These are phyloP conservation scores for Linepithema humile DNA, from an alignment of 1,140 invertebrate species.

Conservation along the genomic window DNA sequence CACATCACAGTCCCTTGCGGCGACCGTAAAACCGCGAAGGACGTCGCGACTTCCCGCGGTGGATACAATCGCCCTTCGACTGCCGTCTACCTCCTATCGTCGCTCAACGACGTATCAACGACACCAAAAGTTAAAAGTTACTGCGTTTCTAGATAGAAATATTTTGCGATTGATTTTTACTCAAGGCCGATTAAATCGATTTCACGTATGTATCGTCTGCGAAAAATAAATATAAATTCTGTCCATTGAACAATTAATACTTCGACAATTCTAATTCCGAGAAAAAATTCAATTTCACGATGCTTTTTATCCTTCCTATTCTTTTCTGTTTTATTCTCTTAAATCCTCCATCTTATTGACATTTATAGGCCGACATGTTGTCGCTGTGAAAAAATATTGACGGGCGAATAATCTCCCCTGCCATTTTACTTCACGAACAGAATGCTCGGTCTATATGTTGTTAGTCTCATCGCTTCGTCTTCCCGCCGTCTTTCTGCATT, in stretches of 20 bases:
- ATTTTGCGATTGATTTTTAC: neutral
- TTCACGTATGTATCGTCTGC: too few relatives aligned
- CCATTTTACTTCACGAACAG: neutral
- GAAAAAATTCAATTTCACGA: too few relatives aligned
- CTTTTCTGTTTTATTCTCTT: too few relatives aligned
- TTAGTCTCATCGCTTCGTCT: conserved; percentile 34
- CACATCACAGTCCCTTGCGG: conserved; percentile 27
- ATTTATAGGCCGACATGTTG: too few relatives aligned
- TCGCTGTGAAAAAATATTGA: too few relatives aligned
- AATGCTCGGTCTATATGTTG: neutral
- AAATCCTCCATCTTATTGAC: too few relatives aligned
- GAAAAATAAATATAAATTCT: neutral
- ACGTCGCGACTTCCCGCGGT: conserved; percentile 5
- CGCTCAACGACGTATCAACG: neutral
- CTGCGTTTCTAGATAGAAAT: neutral
- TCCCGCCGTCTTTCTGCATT: conserved; percentile 73
- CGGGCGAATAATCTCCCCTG: too few relatives aligned
- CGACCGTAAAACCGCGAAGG: conserved; percentile 10
- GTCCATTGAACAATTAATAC: neutral
- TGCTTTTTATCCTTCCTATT: too few relatives aligned
- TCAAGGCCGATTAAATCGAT: neutral
- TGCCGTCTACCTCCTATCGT: neutral
- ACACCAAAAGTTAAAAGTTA: neutral
- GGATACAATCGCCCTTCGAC: neutral
- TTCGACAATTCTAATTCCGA: neutral